Evolutionary conservation across 2,797 vertebrate species (phyloP), one percentile per base, ranked within the genome.

Genomic region (Myotis vivesi): DNA sequence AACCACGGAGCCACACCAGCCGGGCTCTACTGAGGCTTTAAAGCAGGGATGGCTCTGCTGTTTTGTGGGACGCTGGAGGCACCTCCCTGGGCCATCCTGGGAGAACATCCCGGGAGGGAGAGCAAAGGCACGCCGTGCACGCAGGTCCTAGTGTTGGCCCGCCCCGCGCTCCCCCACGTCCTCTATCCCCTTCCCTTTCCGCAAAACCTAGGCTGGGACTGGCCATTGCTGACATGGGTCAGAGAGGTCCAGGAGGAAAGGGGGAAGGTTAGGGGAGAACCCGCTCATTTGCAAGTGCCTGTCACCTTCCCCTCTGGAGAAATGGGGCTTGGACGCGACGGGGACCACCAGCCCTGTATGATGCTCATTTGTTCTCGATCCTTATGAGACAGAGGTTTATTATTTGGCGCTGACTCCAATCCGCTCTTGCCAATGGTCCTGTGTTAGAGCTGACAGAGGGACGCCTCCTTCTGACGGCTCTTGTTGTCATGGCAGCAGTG

Each of bases 401-500:
- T 68, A 30, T 87, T 89, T 93, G 93, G 68, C 72, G 55, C 57
- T 19, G 83, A 89, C 91, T 91, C 92, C 77, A 76, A 36, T 46
- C 23, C 5, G 49, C 12, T 30, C 51, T 91, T 33, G 28, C 38
- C 2, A 2, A 28, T 49, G 77, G 93, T 71, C 57, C 57, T 81
- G 4, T 57, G 86, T 81, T 49, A 57, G 87, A 95, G 87, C 68
- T 49, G 64, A 82, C 0, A 1, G 93, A 86, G 69, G 38, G 68
- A 36, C 68, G 84, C 91, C 91, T 91, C 88, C 49, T 5, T 6
- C 49, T 5, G 16, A 51, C 51, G 6, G 6, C 28, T 84, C 79
- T 68, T 91, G 79, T 92, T 95, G 91, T 95, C 73, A 53, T 3
- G 76, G 79, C 41, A 90, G 84, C 84, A 77, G 5, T 44, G 81